Evolutionary conservation across 2,797 vertebrate genomes (phyloP).

Genomic region (Urophycis tenuis): DNA sequence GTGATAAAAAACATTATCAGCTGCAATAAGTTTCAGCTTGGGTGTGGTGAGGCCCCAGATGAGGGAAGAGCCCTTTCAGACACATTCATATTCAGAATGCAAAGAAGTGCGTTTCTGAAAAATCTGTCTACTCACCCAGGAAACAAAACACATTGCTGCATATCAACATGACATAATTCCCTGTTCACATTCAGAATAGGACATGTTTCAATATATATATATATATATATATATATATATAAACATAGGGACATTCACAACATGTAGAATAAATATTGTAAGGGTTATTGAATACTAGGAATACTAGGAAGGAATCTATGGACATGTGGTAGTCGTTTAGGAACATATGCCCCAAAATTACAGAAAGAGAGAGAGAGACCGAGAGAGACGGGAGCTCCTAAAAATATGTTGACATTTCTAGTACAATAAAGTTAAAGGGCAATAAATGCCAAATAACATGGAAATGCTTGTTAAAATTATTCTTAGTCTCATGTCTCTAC

Average conservation of each 20-base stretch:
- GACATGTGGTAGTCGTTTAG: not conserved
- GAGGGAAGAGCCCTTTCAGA: conserved; percentile 35
- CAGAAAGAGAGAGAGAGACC: not conserved
- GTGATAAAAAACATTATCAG: conserved; percentile 77
- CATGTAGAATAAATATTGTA: not conserved
- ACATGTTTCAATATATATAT: too few species aligned
- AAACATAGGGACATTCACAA: not conserved
- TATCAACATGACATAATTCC: not conserved
- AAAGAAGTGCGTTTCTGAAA: not conserved
- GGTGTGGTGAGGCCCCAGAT: conserved; percentile 57
- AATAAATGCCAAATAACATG: not conserved
- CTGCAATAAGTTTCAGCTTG: conserved; percentile 52
- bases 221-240: too few species aligned
- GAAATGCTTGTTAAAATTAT: not conserved
- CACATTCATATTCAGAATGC: conserved; percentile 18
- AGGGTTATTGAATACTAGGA: not conserved
- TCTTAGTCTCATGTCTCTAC: not conserved
- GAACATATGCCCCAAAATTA: not conserved
- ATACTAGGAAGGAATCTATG: not conserved
- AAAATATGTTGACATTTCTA: not conserved
- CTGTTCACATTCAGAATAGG: not conserved
- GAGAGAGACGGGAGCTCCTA: not conserved
- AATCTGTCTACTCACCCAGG: conserved; percentile 1
- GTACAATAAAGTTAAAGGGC: not conserved
- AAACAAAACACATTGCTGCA: not conserved